A percentile compares a stretch with the other conserved stretches of the same genome.
Conservation (phyloP, 1,140 invertebrate genomes). For the Gonatopus flavifemur region DNA sequence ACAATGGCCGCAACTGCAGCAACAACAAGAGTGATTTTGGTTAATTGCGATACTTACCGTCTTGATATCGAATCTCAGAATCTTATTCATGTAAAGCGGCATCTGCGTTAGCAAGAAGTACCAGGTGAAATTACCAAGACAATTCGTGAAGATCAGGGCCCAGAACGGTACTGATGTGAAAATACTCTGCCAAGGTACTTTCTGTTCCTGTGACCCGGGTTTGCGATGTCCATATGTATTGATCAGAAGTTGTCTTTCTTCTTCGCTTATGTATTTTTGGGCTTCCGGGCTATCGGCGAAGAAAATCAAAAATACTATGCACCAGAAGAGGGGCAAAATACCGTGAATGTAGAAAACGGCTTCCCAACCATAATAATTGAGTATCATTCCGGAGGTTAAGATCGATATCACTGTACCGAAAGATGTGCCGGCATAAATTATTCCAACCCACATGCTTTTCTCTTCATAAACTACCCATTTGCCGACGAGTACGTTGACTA, state of each 20-base stretch:
- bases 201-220: slow-evolving; percentile 37
- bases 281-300: slow-evolving; percentile 72
- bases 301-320: slow-evolving; percentile 66
- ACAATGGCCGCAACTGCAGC: not conserved
- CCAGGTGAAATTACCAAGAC: slow-evolving; percentile 88
- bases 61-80: slow-evolving; percentile 84
- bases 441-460: slow-evolving; percentile 57
- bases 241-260: slow-evolving; percentile 66
- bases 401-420: slow-evolving; percentile 78
- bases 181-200: slow-evolving; percentile 69
- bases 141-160: slow-evolving; percentile 69
- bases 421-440: slow-evolving; percentile 71
- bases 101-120: slow-evolving; percentile 92
- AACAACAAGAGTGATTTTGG: not conserved
- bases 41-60: slow-evolving; percentile 59
- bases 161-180: slow-evolving; percentile 74
- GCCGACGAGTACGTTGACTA: slow-evolving; percentile 50
- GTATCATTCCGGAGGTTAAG: slow-evolving; percentile 69
- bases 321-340: slow-evolving; percentile 68
- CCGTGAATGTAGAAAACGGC: slow-evolving; percentile 81
- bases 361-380: slow-evolving; percentile 69
- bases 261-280: slow-evolving; percentile 72
- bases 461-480: slow-evolving; percentile 55
- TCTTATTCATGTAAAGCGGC: slow-evolving; percentile 89
- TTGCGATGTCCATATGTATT: slow-evolving; percentile 61